Evolutionary conservation across 2,888 invertebrate genomes (phyloP), one percentile per base, ranked within the genome.

Genomic region (Pristionchus fissidentatus): DNA sequence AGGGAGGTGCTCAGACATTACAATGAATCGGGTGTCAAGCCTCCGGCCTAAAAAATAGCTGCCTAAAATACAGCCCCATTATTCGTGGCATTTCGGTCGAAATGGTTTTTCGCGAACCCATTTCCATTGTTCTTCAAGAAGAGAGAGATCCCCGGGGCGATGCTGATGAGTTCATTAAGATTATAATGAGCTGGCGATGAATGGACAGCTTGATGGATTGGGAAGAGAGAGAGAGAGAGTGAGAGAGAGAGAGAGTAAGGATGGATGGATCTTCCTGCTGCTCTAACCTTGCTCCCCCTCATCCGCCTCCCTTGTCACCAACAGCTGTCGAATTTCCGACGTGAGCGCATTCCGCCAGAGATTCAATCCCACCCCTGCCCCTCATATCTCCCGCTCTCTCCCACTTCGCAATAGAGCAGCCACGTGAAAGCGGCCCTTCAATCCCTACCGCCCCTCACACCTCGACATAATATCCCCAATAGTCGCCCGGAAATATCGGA

Each of bases 241-340:
- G 22, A n/a, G 43, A 10, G 70, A 35, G 38, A 8, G 66, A 38
- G 70, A 77, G n/a, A 13, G 52, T 13, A 52, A 19, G 13, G 49
- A 77, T 77, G 77, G 77, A 52, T 77, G 52, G 32, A 77, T 77
- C 35, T 32, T 7, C 35, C n/a, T 29, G 13, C 52, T 26, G 7
- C 52, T 3, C 52, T 55, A 52, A 49, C 77, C 49, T 49, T 32
- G 52, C 52, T 49, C 52, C 35, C 26, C 35, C 77, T 77, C 77
- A n/a, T 8, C 26, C 32, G 41, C 43, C 26, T 22, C 15, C n/a
- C 41, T 41, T 77, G 49, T 77, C 46, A 49, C 49, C 49, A 77
- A 77, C 75, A 77, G 75, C 75, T 77, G 75, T 75, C 75, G 43
- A 49, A 43, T 38, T 3, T 38, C 38, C 29, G 19, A 41, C 70